These are phyloP conservation scores for Nerophis ophidion DNA, from an alignment of 2,113 vertebrate genomes.

Conservation along the genomic window DNA sequence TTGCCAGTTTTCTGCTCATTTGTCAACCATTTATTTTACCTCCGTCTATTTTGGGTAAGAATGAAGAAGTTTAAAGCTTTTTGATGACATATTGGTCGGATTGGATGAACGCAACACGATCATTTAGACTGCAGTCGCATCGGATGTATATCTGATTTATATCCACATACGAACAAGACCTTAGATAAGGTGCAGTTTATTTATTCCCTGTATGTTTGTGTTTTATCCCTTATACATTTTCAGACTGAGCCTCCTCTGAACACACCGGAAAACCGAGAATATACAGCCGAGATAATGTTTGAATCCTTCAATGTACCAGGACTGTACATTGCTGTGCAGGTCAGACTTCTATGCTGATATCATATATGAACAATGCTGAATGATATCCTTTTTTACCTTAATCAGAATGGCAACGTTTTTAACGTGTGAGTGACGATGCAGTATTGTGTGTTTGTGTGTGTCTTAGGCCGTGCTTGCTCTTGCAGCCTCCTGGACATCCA, in stretches of 20 bases:
- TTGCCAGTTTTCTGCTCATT: too few species aligned
- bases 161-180: too few species aligned
- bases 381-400: background rate
- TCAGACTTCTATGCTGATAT: constrained; percentile 41
- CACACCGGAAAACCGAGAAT: constrained; percentile 97
- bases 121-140: too few species aligned
- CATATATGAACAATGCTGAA: background rate
- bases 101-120: too few species aligned
- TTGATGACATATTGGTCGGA: too few species aligned
- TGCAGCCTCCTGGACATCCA: constrained; percentile 96
- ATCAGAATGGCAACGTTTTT: background rate
- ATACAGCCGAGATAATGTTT: constrained; percentile 99
- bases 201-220: background rate
- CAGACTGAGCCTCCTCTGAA: constrained; percentile 97
- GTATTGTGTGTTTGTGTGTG: background rate
- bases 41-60: too few species aligned
- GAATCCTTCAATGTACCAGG: constrained; percentile 98
- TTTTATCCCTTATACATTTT: constrained; percentile 10
- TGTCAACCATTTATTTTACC: too few species aligned
- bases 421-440: background rate
- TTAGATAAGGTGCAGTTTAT: background rate
- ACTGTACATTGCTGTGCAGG: constrained; percentile 98
- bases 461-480: constrained; percentile 91
- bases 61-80: too few species aligned
- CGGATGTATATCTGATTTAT: too few species aligned